These are phyloP conservation scores for Campaea margaritaria DNA, from an alignment of 2,888 invertebrate genomes.

Conservation along the genomic window DNA sequence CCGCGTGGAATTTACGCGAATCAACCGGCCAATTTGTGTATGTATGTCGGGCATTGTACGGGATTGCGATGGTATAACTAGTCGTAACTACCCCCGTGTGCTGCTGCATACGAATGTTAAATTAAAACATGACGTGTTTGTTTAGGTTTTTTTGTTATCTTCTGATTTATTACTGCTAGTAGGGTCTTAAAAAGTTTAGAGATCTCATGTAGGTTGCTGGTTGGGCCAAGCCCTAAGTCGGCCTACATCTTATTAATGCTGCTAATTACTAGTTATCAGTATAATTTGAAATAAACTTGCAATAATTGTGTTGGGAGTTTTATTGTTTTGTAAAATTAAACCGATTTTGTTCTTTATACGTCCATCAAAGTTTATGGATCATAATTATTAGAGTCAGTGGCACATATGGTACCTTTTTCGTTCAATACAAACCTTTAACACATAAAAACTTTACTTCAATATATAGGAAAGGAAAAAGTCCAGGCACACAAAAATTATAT, in stretches of 20 bases:
- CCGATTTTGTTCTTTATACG: constrained; percentile 23
- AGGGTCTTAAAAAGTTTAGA: too few species aligned
- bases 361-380: constrained; percentile 23
- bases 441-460: too few species aligned
- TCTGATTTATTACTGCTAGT: neutral
- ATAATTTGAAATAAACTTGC: constrained; percentile 6
- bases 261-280: too few species aligned
- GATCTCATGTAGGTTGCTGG: too few species aligned
- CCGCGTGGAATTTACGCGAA: constrained; percentile 44
- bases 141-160: too few species aligned
- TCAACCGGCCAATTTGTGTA: constrained; percentile 46
- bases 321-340: constrained; percentile 29
- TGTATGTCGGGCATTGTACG: constrained; percentile 18
- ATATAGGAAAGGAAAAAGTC: neutral
- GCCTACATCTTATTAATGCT: too few species aligned
- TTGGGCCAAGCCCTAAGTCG: too few species aligned
- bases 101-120: too few species aligned
- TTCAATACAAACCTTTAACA: neutral
- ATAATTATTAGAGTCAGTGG: constrained; percentile 17
- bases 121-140: too few species aligned
- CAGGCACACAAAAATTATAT: neutral
- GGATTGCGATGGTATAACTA: constrained; percentile 15
- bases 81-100: constrained; percentile 17
- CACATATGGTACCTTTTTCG: neutral
- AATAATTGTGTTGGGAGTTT: constrained; percentile 22